Conservation (phyloP, 1,140 invertebrate genomes). For the Matsumurasca onukii region DNA sequence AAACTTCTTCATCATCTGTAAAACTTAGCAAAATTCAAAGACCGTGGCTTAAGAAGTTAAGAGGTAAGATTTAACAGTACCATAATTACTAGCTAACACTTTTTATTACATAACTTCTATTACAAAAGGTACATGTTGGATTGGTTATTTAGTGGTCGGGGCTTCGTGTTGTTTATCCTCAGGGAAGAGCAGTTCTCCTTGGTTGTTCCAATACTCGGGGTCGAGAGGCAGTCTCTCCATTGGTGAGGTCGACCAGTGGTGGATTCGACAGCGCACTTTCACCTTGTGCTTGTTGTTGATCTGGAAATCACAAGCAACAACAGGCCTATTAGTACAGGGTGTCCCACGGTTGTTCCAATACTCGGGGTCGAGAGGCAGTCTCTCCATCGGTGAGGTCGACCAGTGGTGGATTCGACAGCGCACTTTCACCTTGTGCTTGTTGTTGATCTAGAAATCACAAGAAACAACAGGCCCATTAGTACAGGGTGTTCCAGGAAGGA, state of each 20-base stretch:
- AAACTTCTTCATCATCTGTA: no score
- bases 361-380: constrained; percentile 32
- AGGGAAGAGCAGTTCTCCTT: constrained; percentile 35
- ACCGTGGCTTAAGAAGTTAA: no score
- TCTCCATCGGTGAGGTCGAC: constrained; percentile 41
- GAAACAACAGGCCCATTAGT: no score
- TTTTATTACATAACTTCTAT: no score
- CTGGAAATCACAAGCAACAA: no score
- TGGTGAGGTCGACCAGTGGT: constrained; percentile 57
- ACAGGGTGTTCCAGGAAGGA: no score
- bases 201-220: constrained; percentile 36
- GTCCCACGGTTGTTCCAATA: no score
- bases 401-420: constrained; percentile 70
- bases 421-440: constrained; percentile 66
- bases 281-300: constrained; percentile 70
- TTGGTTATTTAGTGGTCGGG: background rate
- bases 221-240: constrained; percentile 35
- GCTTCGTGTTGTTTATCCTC: constrained; percentile 22
- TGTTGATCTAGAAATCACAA: constrained; percentile 62
- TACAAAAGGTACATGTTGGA: no score
- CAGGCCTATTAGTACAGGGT: no score
- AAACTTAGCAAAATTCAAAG: no score
- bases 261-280: constrained; percentile 65
- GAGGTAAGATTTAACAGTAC: no score
- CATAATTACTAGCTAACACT: no score